Base-by-base conservation (phyloP, 2,888 invertebrate genomes). In the Microdon myrmicae region DNA sequence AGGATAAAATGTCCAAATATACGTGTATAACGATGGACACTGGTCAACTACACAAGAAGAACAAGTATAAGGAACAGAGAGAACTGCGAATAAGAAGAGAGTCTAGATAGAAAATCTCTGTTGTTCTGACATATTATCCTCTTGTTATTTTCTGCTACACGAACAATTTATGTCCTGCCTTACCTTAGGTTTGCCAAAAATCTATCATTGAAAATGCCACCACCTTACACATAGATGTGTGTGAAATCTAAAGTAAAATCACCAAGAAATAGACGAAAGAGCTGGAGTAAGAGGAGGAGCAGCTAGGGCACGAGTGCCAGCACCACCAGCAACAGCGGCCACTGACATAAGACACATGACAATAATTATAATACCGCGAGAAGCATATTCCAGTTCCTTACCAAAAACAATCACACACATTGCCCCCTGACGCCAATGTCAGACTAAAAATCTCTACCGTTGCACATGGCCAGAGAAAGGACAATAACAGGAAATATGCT, bases 401-500 rank as follows among this genome's bases (percentile, higher is more conserved):
- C 9, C 6, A 13, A 8, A 4, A 28, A 28, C 28, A 6, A 28
- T 9, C 8, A 43, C 43, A 38, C 16, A 14, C 16, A 43, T 29
- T 31, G 25, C 44, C 44, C 53, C 43, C 44, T 25, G 16, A n/a
- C n/a, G n/a, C n/a, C n/a, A n/a, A n/a, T n/a, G n/a, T n/a, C n/a
- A n/a, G n/a, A n/a, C n/a, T n/a, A n/a, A n/a, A n/a, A n/a, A n/a
- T n/a, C n/a, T n/a, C 8, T 8, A 22, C 22, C 14, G 17, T 51
- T 20, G 38, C 19, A 49, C 43, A 44, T 34, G 38, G 48, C 25
- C 43, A 43, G 28, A 23, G 32, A 61, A 44, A 49, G 47, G 31
- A 61, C 49, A 61, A 56, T 49, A 49, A 45, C 55, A 41, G 56
- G 44, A n/a, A 70, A 68, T 60, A 67, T 26, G 51, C 55, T 43